Evolutionary conservation across 2,888 invertebrate genomes (phyloP).

Genomic region (Gibbula magus): DNA sequence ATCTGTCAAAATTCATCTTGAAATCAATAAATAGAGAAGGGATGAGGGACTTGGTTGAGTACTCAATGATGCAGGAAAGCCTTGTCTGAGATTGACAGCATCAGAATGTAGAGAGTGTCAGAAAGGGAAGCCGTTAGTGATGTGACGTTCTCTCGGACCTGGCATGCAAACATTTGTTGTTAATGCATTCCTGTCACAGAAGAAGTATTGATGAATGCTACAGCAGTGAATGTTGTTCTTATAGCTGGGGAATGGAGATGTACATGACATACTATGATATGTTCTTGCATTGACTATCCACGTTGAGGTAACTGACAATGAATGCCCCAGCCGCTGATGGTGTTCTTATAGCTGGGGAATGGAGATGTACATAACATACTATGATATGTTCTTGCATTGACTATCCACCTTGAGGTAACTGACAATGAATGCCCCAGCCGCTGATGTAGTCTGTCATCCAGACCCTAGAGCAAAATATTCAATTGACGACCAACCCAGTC

Average conservation of each 20-base stretch:
- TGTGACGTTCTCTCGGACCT: background rate
- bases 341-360: background rate
- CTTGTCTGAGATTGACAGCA: background rate
- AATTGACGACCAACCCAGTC: no score
- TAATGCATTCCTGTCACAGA: constrained; percentile 6
- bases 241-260: background rate
- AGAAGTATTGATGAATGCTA: background rate
- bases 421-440: background rate
- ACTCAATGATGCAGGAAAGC: background rate
- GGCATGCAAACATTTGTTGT: constrained; percentile 1
- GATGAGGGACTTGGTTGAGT: background rate
- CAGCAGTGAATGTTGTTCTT: background rate
- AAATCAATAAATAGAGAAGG: background rate
- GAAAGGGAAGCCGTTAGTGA: background rate
- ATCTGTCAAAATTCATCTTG: background rate
- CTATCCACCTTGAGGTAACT: no score
- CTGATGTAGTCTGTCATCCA: no score
- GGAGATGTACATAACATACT: background rate
- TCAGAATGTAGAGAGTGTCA: constrained; percentile 12
- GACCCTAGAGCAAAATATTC: no score
- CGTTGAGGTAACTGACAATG: background rate
- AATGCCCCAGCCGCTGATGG: background rate
- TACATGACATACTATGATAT: background rate
- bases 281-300: no score
- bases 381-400: no score